These are phyloP conservation scores for Pluvianellus socialis DNA, from an alignment of 2,113 vertebrate genomes.

Conservation along the genomic window DNA sequence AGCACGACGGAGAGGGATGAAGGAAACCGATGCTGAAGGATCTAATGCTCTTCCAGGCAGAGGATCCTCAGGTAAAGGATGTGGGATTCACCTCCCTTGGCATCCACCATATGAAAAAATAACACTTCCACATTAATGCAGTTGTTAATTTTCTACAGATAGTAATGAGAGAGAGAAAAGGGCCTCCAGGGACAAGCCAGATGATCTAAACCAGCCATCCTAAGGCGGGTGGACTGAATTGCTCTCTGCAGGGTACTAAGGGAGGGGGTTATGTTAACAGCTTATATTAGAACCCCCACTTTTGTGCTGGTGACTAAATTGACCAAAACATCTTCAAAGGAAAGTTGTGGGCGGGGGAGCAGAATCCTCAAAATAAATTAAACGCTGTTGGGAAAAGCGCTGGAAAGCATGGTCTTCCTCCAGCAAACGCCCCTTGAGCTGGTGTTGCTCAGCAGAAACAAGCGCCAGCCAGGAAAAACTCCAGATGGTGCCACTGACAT, in stretches of 20 bases:
- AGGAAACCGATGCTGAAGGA: background rate
- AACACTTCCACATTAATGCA: background rate
- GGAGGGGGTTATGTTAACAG: background rate
- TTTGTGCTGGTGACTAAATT: background rate
- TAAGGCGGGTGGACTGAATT: background rate
- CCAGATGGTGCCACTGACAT: background rate
- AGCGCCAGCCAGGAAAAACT: background rate
- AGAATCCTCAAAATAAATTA: background rate
- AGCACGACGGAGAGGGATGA: background rate
- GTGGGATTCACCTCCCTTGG: background rate
- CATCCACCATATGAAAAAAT: background rate
- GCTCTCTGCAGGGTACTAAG: background rate
- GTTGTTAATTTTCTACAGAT: conserved; percentile 10
- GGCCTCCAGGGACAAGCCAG: background rate
- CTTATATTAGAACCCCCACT: background rate
- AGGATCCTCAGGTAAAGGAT: background rate
- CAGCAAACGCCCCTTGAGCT: background rate
- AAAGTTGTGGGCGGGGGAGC: background rate
- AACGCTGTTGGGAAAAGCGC: background rate
- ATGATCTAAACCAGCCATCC: background rate
- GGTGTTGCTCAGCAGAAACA: background rate
- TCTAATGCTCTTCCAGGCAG: background rate
- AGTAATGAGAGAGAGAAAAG: background rate
- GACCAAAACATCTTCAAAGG: background rate
- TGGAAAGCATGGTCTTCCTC: background rate